Evolutionary conservation across 2,113 vertebrate species (phyloP).

Genomic region (Psephotus haematonotus): DNA sequence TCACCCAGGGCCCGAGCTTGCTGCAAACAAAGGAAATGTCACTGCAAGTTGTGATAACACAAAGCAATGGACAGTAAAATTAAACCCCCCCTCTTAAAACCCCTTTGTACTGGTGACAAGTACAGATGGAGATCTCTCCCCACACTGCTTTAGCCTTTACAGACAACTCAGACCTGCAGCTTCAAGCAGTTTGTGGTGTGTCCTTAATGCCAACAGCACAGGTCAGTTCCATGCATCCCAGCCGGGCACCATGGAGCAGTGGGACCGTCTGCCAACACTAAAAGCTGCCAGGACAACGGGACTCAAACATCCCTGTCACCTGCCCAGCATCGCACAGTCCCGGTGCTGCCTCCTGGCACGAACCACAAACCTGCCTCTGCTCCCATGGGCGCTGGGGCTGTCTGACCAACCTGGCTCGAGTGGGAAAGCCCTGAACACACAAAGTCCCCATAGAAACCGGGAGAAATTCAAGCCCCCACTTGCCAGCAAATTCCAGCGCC

Average conservation of each 20-base stretch:
- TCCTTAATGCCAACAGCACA: not conserved
- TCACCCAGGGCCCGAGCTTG: constrained; percentile 34
- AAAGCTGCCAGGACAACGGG: not conserved
- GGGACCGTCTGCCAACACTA: not conserved
- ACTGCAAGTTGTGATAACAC: constrained; percentile 74
- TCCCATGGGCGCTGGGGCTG: accelerated
- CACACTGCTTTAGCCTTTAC: constrained; percentile 28
- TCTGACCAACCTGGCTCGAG: not conserved
- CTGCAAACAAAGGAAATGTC: constrained; percentile 39
- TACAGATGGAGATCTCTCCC: constrained; percentile 26
- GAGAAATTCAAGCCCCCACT: not conserved
- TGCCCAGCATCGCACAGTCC: not conserved
- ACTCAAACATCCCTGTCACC: not conserved
- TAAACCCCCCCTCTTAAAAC: constrained; percentile 61
- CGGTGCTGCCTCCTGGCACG: not conserved
- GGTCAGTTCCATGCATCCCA: not conserved
- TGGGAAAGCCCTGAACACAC: not conserved
- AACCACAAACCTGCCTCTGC: not conserved
- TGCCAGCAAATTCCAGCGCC: not conserved
- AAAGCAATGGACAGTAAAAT: constrained; percentile 70
- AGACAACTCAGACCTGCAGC: constrained; percentile 11
- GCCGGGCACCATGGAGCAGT: accelerated
- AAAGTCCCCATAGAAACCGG: accelerated
- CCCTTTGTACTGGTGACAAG: constrained; percentile 11
- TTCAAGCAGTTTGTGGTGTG: not conserved